Base-by-base conservation (phyloP, 1,140 invertebrate species). In the Anthonomus grandis region DNA sequence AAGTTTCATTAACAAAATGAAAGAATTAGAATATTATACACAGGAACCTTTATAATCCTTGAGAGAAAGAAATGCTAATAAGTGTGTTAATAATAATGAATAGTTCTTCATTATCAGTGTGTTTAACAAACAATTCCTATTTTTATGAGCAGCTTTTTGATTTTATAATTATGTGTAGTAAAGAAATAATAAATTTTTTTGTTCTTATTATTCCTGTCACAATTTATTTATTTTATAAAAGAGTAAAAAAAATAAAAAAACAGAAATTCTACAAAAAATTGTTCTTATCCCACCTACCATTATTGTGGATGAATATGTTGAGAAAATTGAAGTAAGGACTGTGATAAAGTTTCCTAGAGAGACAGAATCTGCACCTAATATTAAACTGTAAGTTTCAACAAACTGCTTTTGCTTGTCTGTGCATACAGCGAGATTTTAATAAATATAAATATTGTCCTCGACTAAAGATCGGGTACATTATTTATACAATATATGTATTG, bases 361-460 rank as follows among this genome's bases (percentile, higher is more conserved):
- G 41, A 58, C 56, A 3, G 18, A 45, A 12, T 58, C 56, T 8
- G 50, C 47, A 15, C 34, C 48, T 15, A 45, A 45, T 25, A 44
- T 42, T 22, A 58, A 58, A 51, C 52, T 37, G 56, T 58, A 45
- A 58, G 56, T 58, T 18, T 24, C 12, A 21, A 3, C 18, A 6
- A n/a, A n/a, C n/a, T n/a, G n/a, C n/a, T n/a, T n/a, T n/a, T n/a
- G n/a, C n/a, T n/a, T n/a, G n/a, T n/a, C n/a, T n/a, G n/a, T n/a
- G n/a, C n/a, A n/a, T n/a, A n/a, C n/a, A n/a, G n/a, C n/a, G n/a
- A n/a, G n/a, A n/a, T n/a, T n/a, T n/a, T n/a, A n/a, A n/a, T n/a
- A n/a, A n/a, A n/a, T n/a, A n/a, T n/a, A n/a, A n/a, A n/a, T n/a
- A n/a, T n/a, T n/a, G n/a, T n/a, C n/a, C n/a, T n/a, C n/a, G n/a